Evolutionary conservation across 1,140 invertebrate species (phyloP).

Genomic region (Pygmarrhopalites habei): DNA sequence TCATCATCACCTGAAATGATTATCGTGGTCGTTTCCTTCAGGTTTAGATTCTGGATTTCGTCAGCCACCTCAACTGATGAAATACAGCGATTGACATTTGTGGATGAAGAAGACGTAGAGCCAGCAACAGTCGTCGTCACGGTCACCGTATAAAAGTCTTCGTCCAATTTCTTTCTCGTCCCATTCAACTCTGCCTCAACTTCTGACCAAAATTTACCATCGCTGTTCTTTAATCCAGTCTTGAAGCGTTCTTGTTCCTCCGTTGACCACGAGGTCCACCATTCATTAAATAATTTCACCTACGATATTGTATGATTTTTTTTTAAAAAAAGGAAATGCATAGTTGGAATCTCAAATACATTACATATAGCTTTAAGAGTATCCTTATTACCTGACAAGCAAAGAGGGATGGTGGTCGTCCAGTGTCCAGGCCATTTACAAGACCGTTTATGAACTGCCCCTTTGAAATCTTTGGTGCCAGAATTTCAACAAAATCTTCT

Average conservation of each 20-base stretch:
- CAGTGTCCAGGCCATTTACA: conserved; percentile 28
- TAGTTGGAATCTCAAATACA: not conserved
- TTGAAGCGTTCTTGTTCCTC: conserved; percentile 22
- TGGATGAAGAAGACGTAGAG: too few relatives aligned
- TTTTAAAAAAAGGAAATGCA: not conserved
- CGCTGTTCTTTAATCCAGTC: conserved; percentile 12
- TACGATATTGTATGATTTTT: conserved; percentile 7
- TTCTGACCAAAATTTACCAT: conserved; percentile 36
- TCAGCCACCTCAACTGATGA: too few relatives aligned
- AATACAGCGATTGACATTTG: too few relatives aligned
- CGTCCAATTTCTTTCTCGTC: conserved; percentile 26
- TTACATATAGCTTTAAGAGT: not conserved
- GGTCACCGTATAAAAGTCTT: conserved; percentile 33
- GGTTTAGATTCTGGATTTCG: too few relatives aligned
- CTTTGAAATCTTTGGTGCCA: conserved; percentile 24
- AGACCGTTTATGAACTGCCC: conserved; percentile 23
- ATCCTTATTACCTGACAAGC: conserved; percentile 39
- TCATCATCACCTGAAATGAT: too few relatives aligned
- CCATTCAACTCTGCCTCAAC: conserved; percentile 34
- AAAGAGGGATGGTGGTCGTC: conserved; percentile 34
- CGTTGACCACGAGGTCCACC: conserved; percentile 33
- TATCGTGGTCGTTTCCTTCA: too few relatives aligned
- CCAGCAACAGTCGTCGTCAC: not conserved
- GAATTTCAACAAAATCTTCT: conserved; percentile 35
- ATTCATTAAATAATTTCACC: conserved; percentile 38